phyloP scores from a whole-genome alignment of 1,140 invertebrate genomes.

The Sinonovacula constricta region DNA sequence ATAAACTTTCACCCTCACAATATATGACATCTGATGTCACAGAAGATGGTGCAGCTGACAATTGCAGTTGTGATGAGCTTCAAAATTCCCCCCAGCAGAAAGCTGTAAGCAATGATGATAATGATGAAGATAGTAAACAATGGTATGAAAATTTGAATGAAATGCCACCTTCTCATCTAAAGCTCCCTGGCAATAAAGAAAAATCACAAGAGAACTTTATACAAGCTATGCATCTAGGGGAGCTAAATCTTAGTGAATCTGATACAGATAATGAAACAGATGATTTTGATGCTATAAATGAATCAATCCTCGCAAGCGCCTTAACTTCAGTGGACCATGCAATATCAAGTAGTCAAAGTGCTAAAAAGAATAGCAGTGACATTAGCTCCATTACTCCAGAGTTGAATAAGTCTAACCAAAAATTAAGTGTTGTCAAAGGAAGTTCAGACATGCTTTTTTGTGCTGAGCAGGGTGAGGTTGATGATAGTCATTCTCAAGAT shows the following conservation, averaged over 20 bases:
- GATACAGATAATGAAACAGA: slow-evolving; percentile 20
- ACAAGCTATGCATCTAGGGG: not conserved
- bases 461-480: not conserved
- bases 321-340: not conserved
- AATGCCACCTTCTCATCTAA: not conserved
- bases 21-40: no score
- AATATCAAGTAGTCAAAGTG: not conserved
- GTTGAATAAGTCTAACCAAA: not conserved
- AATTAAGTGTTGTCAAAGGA: slow-evolving; percentile 2
- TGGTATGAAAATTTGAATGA: not conserved
- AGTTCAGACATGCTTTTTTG: slow-evolving; percentile 3
- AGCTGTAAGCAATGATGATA: not conserved
- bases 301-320: not conserved
- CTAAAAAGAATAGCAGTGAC: not conserved
- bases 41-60: not conserved
- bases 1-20: no score
- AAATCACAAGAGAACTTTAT: not conserved
- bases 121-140: no score
- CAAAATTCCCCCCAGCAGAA: not conserved
- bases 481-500: no score
- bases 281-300: slow-evolving; percentile 10
- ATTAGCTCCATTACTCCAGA: not conserved
- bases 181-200: not conserved
- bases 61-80: not conserved
- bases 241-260: slow-evolving; percentile 24